Conservation (phyloP, 2,113 vertebrate genomes). For the Paralichthys olivaceus region DNA sequence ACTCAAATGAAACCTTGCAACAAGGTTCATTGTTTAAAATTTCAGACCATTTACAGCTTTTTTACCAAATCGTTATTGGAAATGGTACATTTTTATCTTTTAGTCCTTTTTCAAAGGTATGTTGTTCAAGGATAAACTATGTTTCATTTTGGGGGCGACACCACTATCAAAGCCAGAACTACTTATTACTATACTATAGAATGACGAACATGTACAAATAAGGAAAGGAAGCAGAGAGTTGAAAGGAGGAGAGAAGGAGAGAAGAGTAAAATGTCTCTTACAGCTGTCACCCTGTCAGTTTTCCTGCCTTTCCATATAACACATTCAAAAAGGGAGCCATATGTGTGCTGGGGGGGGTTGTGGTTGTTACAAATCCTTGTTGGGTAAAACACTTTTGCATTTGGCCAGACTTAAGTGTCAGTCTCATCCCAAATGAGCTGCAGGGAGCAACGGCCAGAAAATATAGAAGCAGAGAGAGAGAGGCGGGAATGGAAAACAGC, state of each 20-base stretch:
- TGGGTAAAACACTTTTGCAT: constrained; percentile 9
- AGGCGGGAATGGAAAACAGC: constrained; percentile 10
- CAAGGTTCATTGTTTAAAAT: no score
- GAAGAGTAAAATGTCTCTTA: no score
- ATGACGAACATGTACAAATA: not conserved
- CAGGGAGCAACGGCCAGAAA: constrained; percentile 29
- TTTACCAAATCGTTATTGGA: no score
- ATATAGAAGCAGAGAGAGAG: constrained; percentile 20
- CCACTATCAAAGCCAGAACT: not conserved
- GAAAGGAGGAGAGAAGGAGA: no score
- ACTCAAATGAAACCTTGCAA: no score
- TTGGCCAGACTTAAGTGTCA: constrained; percentile 56
- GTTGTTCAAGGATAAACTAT: not conserved
- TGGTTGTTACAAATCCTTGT: constrained; percentile 53
- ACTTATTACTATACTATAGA: not conserved
- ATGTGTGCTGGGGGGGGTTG: not conserved
- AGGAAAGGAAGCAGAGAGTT: no score
- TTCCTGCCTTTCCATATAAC: not conserved
- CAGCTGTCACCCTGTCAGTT: not conserved
- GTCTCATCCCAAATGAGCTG: constrained; percentile 53
- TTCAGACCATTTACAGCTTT: no score
- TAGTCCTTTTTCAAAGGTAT: not conserved
- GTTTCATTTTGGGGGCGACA: not conserved
- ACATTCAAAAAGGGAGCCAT: not conserved
- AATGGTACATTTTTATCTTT: no score